These are phyloP conservation scores for Xenops minutus DNA, from an alignment of 2,797 vertebrate genomes.

Conservation along the genomic window DNA sequence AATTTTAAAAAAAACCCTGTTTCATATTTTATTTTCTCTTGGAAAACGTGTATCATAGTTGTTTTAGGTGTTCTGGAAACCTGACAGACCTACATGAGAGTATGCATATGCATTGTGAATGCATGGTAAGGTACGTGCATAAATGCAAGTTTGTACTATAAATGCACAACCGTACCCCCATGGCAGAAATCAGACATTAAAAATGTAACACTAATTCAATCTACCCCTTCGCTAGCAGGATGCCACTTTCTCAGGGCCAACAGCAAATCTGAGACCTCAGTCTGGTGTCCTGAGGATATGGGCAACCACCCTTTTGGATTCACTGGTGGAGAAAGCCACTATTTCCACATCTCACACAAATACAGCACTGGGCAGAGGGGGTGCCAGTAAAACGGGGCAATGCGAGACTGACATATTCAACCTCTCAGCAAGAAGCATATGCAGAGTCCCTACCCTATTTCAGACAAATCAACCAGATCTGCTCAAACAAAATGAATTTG, in stretches of 20 bases:
- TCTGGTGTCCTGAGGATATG: background rate
- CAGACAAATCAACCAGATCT: background rate
- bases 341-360: background rate
- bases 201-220: background rate
- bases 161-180: background rate
- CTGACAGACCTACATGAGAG: background rate
- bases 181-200: background rate
- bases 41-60: background rate
- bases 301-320: background rate
- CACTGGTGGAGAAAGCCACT: background rate
- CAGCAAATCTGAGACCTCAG: background rate
- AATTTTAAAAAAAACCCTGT: background rate
- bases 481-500: background rate
- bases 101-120: background rate
- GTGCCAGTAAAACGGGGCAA: background rate
- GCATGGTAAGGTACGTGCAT: background rate
- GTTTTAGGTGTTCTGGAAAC: background rate
- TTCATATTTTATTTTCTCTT: background rate
- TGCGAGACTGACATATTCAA: background rate
- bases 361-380: background rate
- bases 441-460: background rate
- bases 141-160: background rate
- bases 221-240: background rate
- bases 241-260: background rate
- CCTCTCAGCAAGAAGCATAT: background rate